Conservation (phyloP, 1,140 invertebrate genomes). For the Macrocentrus cingulum region DNA sequence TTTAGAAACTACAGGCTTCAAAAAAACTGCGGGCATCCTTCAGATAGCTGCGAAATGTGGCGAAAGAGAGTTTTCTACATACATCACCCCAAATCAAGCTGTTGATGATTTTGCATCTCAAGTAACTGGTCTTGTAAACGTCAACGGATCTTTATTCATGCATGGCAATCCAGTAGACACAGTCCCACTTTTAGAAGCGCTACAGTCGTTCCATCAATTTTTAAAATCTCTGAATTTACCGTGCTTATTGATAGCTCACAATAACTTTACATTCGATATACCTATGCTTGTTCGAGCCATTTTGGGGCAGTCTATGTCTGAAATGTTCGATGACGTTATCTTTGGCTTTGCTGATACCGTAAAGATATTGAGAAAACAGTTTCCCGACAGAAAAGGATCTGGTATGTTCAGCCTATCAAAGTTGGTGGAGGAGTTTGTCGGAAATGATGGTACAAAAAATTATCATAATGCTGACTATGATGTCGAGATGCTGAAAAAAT, state of each 20-base stretch:
- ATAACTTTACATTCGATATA: constrained; percentile 17
- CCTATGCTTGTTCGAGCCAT: constrained; percentile 1
- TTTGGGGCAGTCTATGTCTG: not conserved
- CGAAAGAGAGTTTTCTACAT: constrained; percentile 26
- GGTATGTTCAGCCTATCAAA: constrained; percentile 7
- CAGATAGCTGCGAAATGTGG: constrained; percentile 32
- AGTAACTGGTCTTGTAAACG: constrained; percentile 27
- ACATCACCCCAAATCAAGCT: constrained; percentile 27
- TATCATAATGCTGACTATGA: not conserved
- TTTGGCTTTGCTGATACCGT: constrained; percentile 10
- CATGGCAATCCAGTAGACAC: constrained; percentile 26
- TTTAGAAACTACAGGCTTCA: constrained; percentile 26
- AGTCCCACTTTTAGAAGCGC: constrained; percentile 14
- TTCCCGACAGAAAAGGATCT: constrained; percentile 6
- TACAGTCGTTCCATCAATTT: constrained; percentile 22
- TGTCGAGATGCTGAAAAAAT: not conserved
- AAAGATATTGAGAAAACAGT: not conserved
- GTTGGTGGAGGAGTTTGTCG: not conserved
- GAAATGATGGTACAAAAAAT: not conserved
- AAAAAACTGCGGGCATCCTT: constrained; percentile 28
- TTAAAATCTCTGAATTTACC: constrained; percentile 15
- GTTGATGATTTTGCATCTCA: constrained; percentile 23
- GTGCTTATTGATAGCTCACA: constrained; percentile 27
- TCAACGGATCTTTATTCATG: constrained; percentile 25
- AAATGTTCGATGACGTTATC: constrained; percentile 2